Evolutionary conservation across 2,888 invertebrate species (phyloP), one percentile per base, ranked within the genome.

Genomic region (Orthonychiurus folsomi): DNA sequence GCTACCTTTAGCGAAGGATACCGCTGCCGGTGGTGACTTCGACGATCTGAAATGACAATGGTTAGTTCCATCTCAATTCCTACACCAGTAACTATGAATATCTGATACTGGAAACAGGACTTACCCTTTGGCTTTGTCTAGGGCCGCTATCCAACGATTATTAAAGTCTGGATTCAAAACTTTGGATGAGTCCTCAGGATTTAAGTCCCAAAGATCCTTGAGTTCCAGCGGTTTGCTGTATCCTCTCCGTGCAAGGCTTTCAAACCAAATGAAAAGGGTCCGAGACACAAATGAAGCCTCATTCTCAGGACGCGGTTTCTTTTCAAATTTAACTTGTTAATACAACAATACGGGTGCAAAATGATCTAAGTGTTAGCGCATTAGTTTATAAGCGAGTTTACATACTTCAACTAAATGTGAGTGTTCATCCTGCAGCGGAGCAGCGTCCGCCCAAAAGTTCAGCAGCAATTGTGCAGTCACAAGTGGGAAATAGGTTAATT

Each of bases 291-390:
- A 95, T 60, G 93, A 91, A 26, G 92, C 85, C 21, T 82, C 80
- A 65, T 83, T 81, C 77, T 96, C 94, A 23, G 95, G 95, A 75
- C 93, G 93, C 75, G 88, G 87, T 75, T 86, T 87, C 85, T 93
- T 3, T 52, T 5, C 52, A 20, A 37, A 37, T 9, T 37, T 37
- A 37, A 15, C 37, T 37, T 15, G 15, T 5, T 37, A 37, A 37
- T 9, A 37, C 15, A 37, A 9, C 15, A 37, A 37, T 37, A 37
- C n/a, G n/a, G n/a, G n/a, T n/a, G n/a, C n/a, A n/a, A n/a, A n/a
- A n/a, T n/a, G n/a, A n/a, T n/a, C n/a, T n/a, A n/a, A n/a, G n/a
- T n/a, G n/a, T n/a, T n/a, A n/a, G n/a, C n/a, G n/a, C n/a, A n/a
- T n/a, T n/a, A n/a, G n/a, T n/a, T n/a, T n/a, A n/a, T n/a, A n/a